A percentile compares a stretch with the other conserved stretches of the same genome.
Conservation (phyloP, 2,888 invertebrate genomes). For the Elgonia sp. region DNA sequence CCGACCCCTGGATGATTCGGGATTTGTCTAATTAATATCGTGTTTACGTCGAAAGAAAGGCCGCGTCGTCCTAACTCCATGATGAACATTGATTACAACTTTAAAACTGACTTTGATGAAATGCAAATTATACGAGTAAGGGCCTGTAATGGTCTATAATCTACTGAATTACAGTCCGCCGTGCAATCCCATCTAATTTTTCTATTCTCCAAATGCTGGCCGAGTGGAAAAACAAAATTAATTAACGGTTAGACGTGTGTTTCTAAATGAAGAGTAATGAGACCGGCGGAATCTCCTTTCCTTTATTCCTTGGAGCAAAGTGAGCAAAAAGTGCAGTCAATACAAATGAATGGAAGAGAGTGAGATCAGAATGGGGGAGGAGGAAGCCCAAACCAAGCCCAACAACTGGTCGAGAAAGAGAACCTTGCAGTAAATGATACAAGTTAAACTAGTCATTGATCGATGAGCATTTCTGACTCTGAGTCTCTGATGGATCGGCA, state of each 20-base stretch:
- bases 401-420: constrained; percentile 27
- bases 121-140: constrained; percentile 69
- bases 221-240: constrained; percentile 68
- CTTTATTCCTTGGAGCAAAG: constrained; percentile 49
- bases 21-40: constrained; percentile 60
- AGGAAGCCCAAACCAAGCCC: background rate
- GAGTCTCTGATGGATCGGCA: constrained; percentile 66
- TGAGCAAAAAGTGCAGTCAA: constrained; percentile 53
- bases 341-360: constrained; percentile 64
- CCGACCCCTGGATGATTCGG: constrained; percentile 14
- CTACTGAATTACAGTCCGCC: constrained; percentile 45
- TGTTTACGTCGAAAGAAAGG: constrained; percentile 56
- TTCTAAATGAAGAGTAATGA: constrained; percentile 72
- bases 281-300: constrained; percentile 55
- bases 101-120: constrained; percentile 63
- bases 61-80: background rate
- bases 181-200: constrained; percentile 58
- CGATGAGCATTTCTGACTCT: constrained; percentile 65
- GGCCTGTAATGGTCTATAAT: constrained; percentile 58
- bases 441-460: constrained; percentile 72
- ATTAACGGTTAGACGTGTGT: constrained; percentile 67
- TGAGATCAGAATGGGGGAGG: constrained; percentile 12
- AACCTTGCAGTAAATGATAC: constrained; percentile 65
- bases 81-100: constrained; percentile 70
- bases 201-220: constrained; percentile 54